These are phyloP conservation scores for Drosophila serrata DNA, from an alignment of 1,140 invertebrate genomes.

Conservation along the genomic window DNA sequence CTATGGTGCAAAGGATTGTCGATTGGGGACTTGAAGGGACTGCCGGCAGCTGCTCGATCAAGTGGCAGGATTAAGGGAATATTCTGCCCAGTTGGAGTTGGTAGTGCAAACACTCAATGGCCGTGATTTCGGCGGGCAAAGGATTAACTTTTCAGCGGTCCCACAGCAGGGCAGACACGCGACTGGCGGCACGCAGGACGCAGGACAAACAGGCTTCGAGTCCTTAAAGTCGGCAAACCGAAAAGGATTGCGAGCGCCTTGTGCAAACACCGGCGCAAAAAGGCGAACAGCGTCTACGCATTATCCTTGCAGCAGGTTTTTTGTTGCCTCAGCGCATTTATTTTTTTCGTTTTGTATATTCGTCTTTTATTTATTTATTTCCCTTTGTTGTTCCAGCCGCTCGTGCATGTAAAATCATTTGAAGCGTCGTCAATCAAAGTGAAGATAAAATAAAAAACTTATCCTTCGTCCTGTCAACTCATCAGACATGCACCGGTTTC, in stretches of 20 bases:
- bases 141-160: constrained; percentile 78
- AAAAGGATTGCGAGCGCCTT: constrained; percentile 67
- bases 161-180: constrained; percentile 64
- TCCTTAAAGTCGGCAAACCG: constrained; percentile 17
- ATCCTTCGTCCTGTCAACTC: constrained; percentile 63
- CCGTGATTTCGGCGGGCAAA: constrained; percentile 65
- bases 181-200: constrained; percentile 63
- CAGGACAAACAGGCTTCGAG: constrained; percentile 59
- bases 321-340: constrained; percentile 19
- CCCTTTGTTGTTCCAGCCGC: constrained; percentile 55
- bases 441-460: constrained; percentile 60
- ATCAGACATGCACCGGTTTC: constrained; percentile 75
- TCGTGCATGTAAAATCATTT: constrained; percentile 82
- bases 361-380: constrained; percentile 25
- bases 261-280: constrained; percentile 65
- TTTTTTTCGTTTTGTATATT: too few relatives aligned
- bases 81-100: constrained; percentile 38
- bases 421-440: constrained; percentile 78
- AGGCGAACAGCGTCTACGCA: constrained; percentile 62
- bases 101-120: constrained; percentile 65
- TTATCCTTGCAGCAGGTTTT: constrained; percentile 67
- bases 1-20: constrained; percentile 55
- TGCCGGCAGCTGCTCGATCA: constrained; percentile 67
- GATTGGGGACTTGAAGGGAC: constrained; percentile 56
- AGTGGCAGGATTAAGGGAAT: constrained; percentile 72